These are phyloP conservation scores for Dermolepida albohirtum DNA, from an alignment of 2,888 invertebrate species.

Conservation along the genomic window DNA sequence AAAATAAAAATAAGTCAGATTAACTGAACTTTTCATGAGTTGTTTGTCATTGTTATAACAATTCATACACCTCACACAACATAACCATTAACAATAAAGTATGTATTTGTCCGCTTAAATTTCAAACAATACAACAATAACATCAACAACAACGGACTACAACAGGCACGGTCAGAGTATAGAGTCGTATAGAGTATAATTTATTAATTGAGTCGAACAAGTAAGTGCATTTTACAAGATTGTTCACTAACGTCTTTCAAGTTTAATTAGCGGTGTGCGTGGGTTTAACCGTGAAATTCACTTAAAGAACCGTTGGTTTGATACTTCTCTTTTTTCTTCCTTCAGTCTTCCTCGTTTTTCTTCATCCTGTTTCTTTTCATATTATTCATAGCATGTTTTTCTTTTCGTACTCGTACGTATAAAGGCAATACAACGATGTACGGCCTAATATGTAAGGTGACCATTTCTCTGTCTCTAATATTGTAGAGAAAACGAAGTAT, in stretches of 20 bases:
- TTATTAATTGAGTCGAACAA: constrained; percentile 41
- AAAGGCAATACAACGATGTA: neutral
- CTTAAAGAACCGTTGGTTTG: constrained; percentile 43
- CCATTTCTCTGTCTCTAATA: constrained; percentile 8
- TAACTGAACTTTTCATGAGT: too few species aligned
- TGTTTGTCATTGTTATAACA: too few species aligned
- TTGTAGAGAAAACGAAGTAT: constrained; percentile 21
- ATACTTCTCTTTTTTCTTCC: constrained; percentile 25
- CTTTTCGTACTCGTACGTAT: constrained; percentile 18
- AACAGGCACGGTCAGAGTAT: constrained; percentile 20
- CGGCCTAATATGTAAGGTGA: constrained; percentile 4
- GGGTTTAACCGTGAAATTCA: constrained; percentile 45
- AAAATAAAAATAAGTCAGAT: too few species aligned
- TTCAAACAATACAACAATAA: constrained; percentile 13
- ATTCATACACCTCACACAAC: too few species aligned
- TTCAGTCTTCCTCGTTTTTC: constrained; percentile 30
- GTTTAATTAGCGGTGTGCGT: constrained; percentile 44
- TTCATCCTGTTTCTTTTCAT: constrained; percentile 10
- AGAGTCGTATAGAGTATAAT: constrained; percentile 39
- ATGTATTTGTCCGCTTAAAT: neutral
- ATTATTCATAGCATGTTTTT: constrained; percentile 8
- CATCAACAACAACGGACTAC: neutral
- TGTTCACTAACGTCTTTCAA: constrained; percentile 42
- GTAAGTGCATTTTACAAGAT: constrained; percentile 42
- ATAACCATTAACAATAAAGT: neutral